Conservation (phyloP, 2,888 invertebrate genomes). For the Ephialtes manifestator region DNA sequence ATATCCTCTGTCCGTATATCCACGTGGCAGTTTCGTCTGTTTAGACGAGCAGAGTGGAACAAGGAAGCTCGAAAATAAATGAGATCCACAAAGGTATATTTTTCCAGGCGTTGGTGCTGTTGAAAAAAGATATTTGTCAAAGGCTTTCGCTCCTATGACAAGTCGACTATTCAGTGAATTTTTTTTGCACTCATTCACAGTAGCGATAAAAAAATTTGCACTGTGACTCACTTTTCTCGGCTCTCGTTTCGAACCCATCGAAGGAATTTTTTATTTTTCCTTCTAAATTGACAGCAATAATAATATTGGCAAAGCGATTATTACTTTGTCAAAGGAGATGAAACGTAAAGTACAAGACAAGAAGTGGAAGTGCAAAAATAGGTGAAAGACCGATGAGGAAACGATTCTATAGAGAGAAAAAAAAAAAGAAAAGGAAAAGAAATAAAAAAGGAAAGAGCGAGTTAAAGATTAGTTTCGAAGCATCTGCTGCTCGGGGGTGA, state of each 20-base stretch:
- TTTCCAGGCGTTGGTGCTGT: conserved; percentile 10
- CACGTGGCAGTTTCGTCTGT: conserved; percentile 1
- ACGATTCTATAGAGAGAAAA: background rate
- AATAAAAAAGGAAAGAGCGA: conserved; percentile 44
- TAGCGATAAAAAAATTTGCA: conserved; percentile 19
- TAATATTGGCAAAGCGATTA: conserved; percentile 10
- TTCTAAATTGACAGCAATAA: background rate
- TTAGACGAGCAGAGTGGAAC: background rate
- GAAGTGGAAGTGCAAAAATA: conserved; percentile 18
- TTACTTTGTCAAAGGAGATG: background rate
- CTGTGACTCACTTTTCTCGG: background rate
- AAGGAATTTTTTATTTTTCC: background rate
- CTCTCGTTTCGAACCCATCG: background rate
- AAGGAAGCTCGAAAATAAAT: conserved; percentile 20
- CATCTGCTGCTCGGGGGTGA: conserved; percentile 61
- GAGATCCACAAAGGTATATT: conserved; percentile 38
- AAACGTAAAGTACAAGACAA: background rate
- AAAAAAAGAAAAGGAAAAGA: conserved; percentile 47
- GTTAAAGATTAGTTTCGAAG: conserved; percentile 75
- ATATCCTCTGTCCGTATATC: background rate
- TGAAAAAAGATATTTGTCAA: conserved; percentile 14
- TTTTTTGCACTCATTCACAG: background rate
- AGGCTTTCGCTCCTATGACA: background rate
- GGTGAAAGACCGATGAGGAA: conserved; percentile 4
- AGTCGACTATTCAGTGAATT: background rate